These are phyloP conservation scores for Bicyclus anynana DNA, from an alignment of 1,140 invertebrate genomes.

Conservation along the genomic window DNA sequence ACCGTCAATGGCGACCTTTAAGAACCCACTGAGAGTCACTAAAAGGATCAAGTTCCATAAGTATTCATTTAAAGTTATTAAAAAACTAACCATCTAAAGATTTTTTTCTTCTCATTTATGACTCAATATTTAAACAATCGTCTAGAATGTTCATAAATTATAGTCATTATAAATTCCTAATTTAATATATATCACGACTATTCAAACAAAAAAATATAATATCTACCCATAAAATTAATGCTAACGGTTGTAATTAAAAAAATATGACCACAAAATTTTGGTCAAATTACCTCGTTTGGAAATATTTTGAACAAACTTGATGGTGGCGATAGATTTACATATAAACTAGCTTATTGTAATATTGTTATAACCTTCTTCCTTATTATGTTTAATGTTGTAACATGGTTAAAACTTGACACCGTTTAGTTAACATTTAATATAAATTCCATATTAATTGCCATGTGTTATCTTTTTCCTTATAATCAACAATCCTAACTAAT, in stretches of 20 bases:
- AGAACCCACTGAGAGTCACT: too few species aligned
- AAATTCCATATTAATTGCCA: background rate
- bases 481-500: background rate
- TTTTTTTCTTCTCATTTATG: too few species aligned
- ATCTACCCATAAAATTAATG: background rate
- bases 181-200: background rate
- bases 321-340: background rate
- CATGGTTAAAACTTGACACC: conserved; percentile 3
- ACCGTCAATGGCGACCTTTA: too few species aligned
- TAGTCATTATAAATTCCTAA: background rate
- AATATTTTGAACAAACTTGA: background rate
- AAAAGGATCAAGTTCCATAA: too few species aligned
- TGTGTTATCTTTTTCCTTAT: background rate
- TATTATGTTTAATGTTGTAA: conserved; percentile 2
- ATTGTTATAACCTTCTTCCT: background rate
- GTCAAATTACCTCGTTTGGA: background rate
- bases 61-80: too few species aligned
- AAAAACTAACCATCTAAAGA: too few species aligned
- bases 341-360: background rate
- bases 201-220: background rate
- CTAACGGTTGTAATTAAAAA: background rate
- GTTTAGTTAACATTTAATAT: conserved; percentile 4
- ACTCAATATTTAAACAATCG: too few species aligned
- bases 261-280: background rate
- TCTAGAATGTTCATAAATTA: too few species aligned